These are phyloP conservation scores for Mesorhabditis sp. DNA, from an alignment of 2,888 invertebrate species.

Conservation along the genomic window DNA sequence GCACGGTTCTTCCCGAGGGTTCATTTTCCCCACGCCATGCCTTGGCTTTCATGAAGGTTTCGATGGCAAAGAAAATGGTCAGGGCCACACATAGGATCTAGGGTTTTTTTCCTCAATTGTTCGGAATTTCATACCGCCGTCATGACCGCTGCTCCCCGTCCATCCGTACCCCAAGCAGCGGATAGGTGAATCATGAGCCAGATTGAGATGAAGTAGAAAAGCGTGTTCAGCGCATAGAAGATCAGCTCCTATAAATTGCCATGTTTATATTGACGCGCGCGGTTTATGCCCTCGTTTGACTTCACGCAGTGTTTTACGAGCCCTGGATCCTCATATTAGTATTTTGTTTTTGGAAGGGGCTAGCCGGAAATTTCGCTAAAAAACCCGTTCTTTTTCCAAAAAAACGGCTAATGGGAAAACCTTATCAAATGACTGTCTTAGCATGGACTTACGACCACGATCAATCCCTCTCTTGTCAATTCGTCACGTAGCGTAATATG, in stretches of 20 bases:
- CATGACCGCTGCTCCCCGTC: conserved; percentile 55
- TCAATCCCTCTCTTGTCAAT: conserved; percentile 51
- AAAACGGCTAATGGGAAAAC: not conserved
- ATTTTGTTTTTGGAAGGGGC: no score
- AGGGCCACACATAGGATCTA: conserved; percentile 54
- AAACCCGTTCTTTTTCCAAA: not conserved
- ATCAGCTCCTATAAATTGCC: conserved; percentile 42
- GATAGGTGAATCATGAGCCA: conserved; percentile 57
- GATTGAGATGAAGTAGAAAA: conserved; percentile 55
- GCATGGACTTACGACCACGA: conserved; percentile 44
- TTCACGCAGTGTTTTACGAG: no score
- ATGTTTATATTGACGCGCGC: not conserved
- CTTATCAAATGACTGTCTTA: not conserved
- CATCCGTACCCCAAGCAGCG: conserved; percentile 52
- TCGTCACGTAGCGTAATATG: conserved; percentile 53
- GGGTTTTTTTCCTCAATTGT: not conserved
- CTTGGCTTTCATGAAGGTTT: conserved; percentile 52
- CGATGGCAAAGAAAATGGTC: conserved; percentile 53
- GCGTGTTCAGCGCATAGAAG: conserved; percentile 55
- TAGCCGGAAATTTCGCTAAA: not conserved
- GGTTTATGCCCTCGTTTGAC: not conserved
- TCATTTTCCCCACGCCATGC: conserved; percentile 55
- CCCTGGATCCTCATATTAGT: no score
- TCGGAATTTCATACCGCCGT: conserved; percentile 37
- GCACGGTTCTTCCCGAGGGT: conserved; percentile 15